Conservation (phyloP, 37 sponge, comb jelly and placozoan genomes). For the Dysidea cf. avara region DNA sequence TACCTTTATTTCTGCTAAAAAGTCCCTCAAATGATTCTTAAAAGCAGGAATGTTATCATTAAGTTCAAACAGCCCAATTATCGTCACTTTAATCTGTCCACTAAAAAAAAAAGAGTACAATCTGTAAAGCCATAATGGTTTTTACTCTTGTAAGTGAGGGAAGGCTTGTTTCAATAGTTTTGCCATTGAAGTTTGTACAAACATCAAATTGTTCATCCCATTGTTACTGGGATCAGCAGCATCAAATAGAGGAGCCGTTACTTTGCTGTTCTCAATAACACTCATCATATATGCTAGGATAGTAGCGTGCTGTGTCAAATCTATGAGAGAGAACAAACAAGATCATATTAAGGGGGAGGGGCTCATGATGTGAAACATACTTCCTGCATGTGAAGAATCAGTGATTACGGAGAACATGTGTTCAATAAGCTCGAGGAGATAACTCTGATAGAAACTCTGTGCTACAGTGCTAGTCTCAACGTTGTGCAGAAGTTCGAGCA, state of each 20-base stretch:
- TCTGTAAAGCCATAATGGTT: too few relatives aligned
- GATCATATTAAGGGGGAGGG: not conserved
- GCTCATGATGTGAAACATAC: constrained; percentile 13
- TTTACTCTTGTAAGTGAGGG: constrained; percentile 90
- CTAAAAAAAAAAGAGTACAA: constrained; percentile 27
- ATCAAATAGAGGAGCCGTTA: constrained; percentile 57
- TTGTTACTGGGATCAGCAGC: constrained; percentile 8
- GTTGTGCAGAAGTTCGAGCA: constrained; percentile 76
- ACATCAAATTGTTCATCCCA: constrained; percentile 47
- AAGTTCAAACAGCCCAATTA: constrained; percentile 86
- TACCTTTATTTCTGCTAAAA: constrained; percentile 93
- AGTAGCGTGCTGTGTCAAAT: constrained; percentile 89
- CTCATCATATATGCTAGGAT: constrained; percentile 89
- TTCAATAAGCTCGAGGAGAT: constrained; percentile 82
- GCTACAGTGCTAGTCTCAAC: constrained; percentile 48
- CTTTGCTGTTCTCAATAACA: constrained; percentile 78
- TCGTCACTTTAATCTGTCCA: constrained; percentile 80
- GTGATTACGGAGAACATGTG: constrained; percentile 93
- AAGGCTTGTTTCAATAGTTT: constrained; percentile 86
- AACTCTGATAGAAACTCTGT: constrained; percentile 86
- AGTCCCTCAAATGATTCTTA: constrained; percentile 94
- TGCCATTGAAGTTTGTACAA: constrained; percentile 69
- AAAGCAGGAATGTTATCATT: constrained; percentile 79
- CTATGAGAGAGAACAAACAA: too few relatives aligned
- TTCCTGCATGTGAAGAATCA: constrained; percentile 88